Evolutionary conservation across 2,888 invertebrate species (phyloP).

Genomic region (Tortrix viridana): DNA sequence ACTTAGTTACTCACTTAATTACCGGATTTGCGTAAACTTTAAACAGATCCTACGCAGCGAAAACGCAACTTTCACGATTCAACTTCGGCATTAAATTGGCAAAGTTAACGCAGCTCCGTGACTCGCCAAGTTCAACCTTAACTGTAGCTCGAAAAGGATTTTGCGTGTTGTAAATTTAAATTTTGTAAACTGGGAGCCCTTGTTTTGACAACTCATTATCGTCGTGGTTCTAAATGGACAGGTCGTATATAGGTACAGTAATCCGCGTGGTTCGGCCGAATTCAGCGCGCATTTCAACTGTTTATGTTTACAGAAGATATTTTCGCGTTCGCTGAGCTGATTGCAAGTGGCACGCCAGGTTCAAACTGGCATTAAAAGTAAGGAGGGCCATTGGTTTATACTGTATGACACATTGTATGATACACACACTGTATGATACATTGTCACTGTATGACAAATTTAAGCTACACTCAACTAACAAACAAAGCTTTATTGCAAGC

Average conservation of each 20-base stretch:
- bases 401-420: too few species aligned
- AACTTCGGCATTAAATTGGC: conserved; percentile 75
- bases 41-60: conserved; percentile 71
- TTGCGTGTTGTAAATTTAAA: conserved; percentile 41
- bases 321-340: conserved; percentile 76
- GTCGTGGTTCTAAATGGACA: conserved; percentile 75
- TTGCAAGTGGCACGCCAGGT: conserved; percentile 54
- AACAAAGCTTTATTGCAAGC: too few species aligned
- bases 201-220: conserved; percentile 83
- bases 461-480: too few species aligned
- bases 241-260: conserved; percentile 55
- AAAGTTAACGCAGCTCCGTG: conserved; percentile 44
- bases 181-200: conserved; percentile 54
- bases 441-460: too few species aligned
- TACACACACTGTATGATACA: too few species aligned
- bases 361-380: too few species aligned
- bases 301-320: conserved; percentile 74
- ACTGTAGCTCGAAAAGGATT: conserved; percentile 45
- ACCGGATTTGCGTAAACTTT: conserved; percentile 74
- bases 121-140: conserved; percentile 52
- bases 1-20: conserved; percentile 74
- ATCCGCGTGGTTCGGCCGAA: conserved; percentile 54
- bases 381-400: too few species aligned
- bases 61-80: conserved; percentile 76
- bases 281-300: conserved; percentile 61